Conservation (phyloP, 2,888 invertebrate species). For the Cistogaster globosa region DNA sequence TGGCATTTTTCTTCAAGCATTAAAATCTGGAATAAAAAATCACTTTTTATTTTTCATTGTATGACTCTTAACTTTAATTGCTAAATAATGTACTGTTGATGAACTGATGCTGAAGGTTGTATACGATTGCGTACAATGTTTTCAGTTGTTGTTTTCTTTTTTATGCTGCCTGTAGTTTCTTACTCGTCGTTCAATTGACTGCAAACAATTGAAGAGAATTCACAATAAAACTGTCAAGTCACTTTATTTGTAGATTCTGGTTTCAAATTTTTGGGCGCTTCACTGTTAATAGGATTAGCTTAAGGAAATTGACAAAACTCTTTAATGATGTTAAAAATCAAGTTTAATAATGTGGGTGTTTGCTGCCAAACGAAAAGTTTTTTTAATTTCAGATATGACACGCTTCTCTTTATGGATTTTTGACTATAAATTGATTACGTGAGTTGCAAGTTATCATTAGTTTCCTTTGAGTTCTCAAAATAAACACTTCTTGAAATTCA, state of each 20-base stretch:
- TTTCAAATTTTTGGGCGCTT: constrained; percentile 27
- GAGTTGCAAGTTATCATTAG: constrained; percentile 35
- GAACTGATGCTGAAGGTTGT: constrained; percentile 52
- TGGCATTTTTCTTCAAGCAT: background rate
- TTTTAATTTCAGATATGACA: background rate
- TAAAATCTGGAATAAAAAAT: background rate
- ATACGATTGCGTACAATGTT: constrained; percentile 24
- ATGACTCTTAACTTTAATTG: constrained; percentile 37
- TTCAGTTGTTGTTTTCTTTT: constrained; percentile 39
- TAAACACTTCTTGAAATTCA: constrained; percentile 19
- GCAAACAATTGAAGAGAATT: background rate
- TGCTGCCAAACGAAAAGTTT: background rate
- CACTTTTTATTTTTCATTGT: constrained; percentile 11
- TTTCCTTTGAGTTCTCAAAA: constrained; percentile 41
- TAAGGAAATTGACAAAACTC: constrained; percentile 7
- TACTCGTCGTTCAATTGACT: no score
- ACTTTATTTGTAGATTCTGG: constrained; percentile 20
- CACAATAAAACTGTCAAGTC: background rate
- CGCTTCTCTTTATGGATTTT: background rate
- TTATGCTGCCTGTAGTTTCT: background rate
- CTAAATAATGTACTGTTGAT: constrained; percentile 38
- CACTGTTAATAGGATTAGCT: constrained; percentile 50
- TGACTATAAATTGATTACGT: constrained; percentile 49
- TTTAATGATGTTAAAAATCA: constrained; percentile 72
- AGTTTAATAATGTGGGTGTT: constrained; percentile 77